These are phyloP conservation scores for Cheilosia urbana DNA, from an alignment of 2,888 invertebrate genomes.

Conservation along the genomic window DNA sequence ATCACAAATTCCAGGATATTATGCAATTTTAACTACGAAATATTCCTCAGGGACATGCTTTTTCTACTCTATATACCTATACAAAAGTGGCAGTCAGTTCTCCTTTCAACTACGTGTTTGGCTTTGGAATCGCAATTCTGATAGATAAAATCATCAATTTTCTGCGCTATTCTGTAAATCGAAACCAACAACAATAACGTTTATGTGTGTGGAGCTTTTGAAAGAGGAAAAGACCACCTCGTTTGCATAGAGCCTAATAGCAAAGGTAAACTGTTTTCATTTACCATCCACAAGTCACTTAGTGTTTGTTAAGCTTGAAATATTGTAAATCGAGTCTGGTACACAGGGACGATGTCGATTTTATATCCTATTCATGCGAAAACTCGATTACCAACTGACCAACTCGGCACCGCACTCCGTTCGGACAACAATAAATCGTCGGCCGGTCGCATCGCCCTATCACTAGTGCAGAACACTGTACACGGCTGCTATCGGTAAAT, in stretches of 20 bases:
- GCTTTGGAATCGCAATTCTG: background rate
- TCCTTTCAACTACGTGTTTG: background rate
- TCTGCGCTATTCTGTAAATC: background rate
- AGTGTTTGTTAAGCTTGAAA: constrained; percentile 54
- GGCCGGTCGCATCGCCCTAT: background rate
- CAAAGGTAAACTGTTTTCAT: constrained; percentile 51
- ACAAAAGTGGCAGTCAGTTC: no score
- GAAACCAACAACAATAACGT: background rate
- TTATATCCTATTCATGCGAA: constrained; percentile 53
- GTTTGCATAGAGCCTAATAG: constrained; percentile 29
- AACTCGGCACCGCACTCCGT: background rate
- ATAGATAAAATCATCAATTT: constrained; percentile 1
- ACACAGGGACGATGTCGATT: constrained; percentile 37
- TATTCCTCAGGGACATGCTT: background rate
- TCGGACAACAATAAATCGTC: constrained; percentile 6
- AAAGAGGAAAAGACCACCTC: constrained; percentile 17
- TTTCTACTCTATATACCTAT: no score
- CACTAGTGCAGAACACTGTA: background rate
- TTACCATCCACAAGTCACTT: constrained; percentile 38
- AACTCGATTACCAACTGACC: constrained; percentile 37
- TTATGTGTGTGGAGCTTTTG: background rate
- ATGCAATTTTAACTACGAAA: background rate
- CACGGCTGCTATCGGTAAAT: constrained; percentile 49
- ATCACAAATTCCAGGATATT: background rate
- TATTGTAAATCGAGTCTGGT: constrained; percentile 62